Evolutionary conservation across 2,113 vertebrate species (phyloP).

Genomic region (Zosterops pallidus): DNA sequence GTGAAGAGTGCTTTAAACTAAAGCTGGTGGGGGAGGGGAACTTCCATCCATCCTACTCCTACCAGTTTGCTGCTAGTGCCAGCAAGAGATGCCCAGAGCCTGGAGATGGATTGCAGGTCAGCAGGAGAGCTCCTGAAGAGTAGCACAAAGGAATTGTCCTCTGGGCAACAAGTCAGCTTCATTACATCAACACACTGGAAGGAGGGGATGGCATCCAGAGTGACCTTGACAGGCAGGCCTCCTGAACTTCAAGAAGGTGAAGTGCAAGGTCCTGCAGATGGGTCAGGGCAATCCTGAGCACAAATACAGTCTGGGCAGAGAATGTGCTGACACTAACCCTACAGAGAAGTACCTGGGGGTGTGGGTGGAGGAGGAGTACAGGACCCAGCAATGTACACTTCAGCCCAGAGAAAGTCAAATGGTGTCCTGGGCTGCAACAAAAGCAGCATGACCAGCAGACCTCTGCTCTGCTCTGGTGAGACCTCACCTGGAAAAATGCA

Average conservation of each 20-base stretch:
- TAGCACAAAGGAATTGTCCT: background rate
- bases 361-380: background rate
- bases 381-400: background rate
- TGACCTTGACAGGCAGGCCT: background rate
- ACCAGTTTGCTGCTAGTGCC: background rate
- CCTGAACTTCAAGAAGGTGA: background rate
- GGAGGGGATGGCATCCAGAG: background rate
- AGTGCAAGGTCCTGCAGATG: background rate
- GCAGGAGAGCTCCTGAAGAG: background rate
- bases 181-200: rapidly evolving
- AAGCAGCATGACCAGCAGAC: background rate
- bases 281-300: background rate
- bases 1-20: background rate
- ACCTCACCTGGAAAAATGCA: background rate
- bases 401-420: background rate
- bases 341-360: background rate
- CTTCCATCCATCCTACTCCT: background rate
- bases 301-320: background rate
- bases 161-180: background rate
- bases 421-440: background rate
- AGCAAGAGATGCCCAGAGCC: background rate
- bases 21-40: background rate
- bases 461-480: background rate
- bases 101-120: background rate
- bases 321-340: background rate